Percentiles rank a stretch among this genome's conserved stretches.
These are phyloP conservation scores for Brachyptera risi DNA, from an alignment of 2,888 invertebrate species.

Conservation along the genomic window DNA sequence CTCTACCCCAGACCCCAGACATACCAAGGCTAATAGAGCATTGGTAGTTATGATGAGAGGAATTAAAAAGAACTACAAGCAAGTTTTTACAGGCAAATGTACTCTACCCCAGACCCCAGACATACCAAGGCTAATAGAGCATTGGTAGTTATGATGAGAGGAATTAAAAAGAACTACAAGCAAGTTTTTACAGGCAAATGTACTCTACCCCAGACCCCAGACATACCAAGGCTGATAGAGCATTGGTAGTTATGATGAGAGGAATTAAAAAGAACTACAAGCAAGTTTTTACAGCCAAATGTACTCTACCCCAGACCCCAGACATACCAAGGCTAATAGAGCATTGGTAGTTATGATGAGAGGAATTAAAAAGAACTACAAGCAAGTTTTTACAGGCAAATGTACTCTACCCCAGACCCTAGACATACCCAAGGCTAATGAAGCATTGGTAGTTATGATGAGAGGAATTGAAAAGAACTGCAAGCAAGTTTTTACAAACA, in stretches of 20 bases:
- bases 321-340: too few relatives aligned
- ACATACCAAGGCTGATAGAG: background rate
- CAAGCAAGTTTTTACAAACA: conserved; percentile 16
- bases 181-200: too few relatives aligned
- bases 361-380: conserved; percentile 18
- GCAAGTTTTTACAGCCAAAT: too few relatives aligned
- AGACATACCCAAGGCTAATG: too few relatives aligned
- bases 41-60: conserved; percentile 13
- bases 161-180: conserved; percentile 18
- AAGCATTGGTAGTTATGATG: conserved; percentile 10
- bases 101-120: too few relatives aligned
- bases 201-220: too few relatives aligned
- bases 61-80: conserved; percentile 17
- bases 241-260: conserved; percentile 10
- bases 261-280: conserved; percentile 20
- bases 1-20: too few relatives aligned
- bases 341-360: conserved; percentile 13
- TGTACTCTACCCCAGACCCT: too few relatives aligned
- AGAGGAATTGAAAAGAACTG: conserved; percentile 16
- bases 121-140: background rate
- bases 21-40: background rate
- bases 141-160: conserved; percentile 12
- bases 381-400: conserved; percentile 16
- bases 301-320: too few relatives aligned
- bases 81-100: too few relatives aligned